phyloP scores from a whole-genome alignment of 2,888 invertebrate species.

The Parnassius glacialis region DNA sequence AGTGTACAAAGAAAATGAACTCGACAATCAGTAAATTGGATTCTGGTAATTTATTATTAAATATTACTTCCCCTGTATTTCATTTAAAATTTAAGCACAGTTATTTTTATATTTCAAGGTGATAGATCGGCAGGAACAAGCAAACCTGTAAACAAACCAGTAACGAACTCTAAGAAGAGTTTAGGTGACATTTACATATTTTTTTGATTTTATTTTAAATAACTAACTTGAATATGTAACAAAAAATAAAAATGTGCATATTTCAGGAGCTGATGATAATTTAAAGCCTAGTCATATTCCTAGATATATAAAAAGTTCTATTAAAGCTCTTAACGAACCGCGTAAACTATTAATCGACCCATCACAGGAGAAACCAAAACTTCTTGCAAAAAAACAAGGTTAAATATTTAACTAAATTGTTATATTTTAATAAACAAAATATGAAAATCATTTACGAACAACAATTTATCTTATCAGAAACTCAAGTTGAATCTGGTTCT shows the following conservation, averaged over 20 bases:
- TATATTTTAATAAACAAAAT: neutral
- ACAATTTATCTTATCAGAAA: slow-evolving; percentile 1
- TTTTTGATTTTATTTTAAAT: neutral
- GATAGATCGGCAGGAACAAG: slow-evolving; percentile 26
- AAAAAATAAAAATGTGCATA: slow-evolving; percentile 1
- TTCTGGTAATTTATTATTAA: slow-evolving; percentile 1
- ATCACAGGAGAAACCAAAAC: slow-evolving; percentile 8
- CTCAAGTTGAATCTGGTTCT: slow-evolving; percentile 8
- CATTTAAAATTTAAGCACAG: neutral
- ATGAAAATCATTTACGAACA: neutral
- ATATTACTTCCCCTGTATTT: neutral
- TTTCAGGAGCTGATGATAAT: slow-evolving; percentile 30
- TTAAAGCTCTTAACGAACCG: slow-evolving; percentile 14
- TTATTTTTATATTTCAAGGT: slow-evolving; percentile 15
- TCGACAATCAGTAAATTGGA: slow-evolving; percentile 27
- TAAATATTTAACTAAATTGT: neutral
- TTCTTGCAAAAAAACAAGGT: slow-evolving; percentile 7
- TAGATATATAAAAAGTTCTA: slow-evolving; percentile 27
- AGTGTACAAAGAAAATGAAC: neutral
- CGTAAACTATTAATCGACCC: slow-evolving; percentile 14
- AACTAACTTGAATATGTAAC: neutral
- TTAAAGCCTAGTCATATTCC: slow-evolving; percentile 50
- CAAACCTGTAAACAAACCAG: slow-evolving; percentile 16
- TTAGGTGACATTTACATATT: slow-evolving; percentile 16
- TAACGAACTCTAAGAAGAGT: slow-evolving; percentile 11